Evolutionary conservation across 2,797 vertebrate genomes (phyloP).

Genomic region (Poeciliopsis infans): DNA sequence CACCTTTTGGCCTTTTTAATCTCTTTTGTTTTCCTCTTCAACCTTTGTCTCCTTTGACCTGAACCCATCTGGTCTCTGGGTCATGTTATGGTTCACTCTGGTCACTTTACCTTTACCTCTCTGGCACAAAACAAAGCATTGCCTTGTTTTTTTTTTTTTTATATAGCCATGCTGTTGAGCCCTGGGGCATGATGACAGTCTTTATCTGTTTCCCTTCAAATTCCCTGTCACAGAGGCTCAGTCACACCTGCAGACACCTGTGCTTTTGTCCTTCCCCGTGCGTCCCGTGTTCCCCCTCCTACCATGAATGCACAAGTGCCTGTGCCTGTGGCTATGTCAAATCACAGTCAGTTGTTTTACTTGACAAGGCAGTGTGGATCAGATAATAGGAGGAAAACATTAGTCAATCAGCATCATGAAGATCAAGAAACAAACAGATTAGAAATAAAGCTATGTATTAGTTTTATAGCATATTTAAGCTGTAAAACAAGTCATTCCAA

Average conservation of each 20-base stretch:
- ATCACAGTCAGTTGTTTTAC: slow-evolving; percentile 60
- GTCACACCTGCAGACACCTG: slow-evolving; percentile 83
- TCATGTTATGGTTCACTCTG: slow-evolving; percentile 69
- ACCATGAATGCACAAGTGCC: slow-evolving; percentile 30
- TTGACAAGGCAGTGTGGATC: slow-evolving; percentile 51
- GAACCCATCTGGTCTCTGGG: slow-evolving; percentile 65
- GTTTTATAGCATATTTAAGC: background rate
- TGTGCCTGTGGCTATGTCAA: slow-evolving; percentile 63
- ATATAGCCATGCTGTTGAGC: slow-evolving; percentile 45
- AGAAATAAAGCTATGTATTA: background rate
- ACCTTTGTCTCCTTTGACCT: slow-evolving; percentile 52
- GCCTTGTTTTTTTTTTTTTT: slow-evolving; percentile 72
- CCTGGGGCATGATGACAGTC: slow-evolving; percentile 62
- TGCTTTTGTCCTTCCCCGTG: slow-evolving; percentile 74
- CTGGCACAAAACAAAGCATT: slow-evolving; percentile 44
- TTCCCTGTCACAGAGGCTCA: slow-evolving; percentile 51
- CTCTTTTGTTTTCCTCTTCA: slow-evolving; percentile 55
- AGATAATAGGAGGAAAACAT: slow-evolving; percentile 64
- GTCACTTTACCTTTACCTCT: slow-evolving; percentile 54
- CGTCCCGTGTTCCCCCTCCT: slow-evolving; percentile 15
- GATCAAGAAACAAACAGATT: background rate
- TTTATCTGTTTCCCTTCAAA: slow-evolving; percentile 30
- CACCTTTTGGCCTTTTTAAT: slow-evolving; percentile 63
- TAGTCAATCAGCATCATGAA: background rate
- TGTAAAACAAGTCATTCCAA: background rate